phyloP scores from a whole-genome alignment of 2,888 invertebrate species.

The Helicoverpa assulta region DNA sequence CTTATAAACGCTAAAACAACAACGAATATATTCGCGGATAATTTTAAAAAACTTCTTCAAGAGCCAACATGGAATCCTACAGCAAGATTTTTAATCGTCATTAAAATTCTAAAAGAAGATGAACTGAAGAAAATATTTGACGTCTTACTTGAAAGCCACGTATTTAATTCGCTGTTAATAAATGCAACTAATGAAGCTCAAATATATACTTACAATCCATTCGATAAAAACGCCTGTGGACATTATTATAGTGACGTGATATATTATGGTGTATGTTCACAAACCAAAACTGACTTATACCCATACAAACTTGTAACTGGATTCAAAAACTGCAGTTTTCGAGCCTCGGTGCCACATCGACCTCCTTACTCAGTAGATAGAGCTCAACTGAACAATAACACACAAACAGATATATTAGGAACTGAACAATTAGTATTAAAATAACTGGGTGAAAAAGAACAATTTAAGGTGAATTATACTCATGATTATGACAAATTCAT shows the following conservation, averaged over 20 bases:
- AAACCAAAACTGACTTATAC: constrained; percentile 56
- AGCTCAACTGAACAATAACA: neutral
- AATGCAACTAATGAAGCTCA: constrained; percentile 64
- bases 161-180: constrained; percentile 68
- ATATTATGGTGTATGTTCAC: constrained; percentile 69
- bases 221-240: constrained; percentile 76
- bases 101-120: constrained; percentile 51
- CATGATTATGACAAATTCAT: constrained; percentile 5
- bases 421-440: constrained; percentile 42
- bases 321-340: constrained; percentile 71
- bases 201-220: constrained; percentile 76
- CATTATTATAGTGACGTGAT: constrained; percentile 69
- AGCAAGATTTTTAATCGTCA: constrained; percentile 66
- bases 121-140: constrained; percentile 67
- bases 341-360: constrained; percentile 65
- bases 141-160: constrained; percentile 61
- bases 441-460: constrained; percentile 34
- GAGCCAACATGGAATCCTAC: constrained; percentile 72
- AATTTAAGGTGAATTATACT: constrained; percentile 28
- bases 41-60: constrained; percentile 52
- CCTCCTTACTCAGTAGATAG: constrained; percentile 71
- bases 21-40: constrained; percentile 51
- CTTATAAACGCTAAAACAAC: constrained; percentile 61
- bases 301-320: constrained; percentile 66
- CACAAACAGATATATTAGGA: constrained; percentile 12